Conservation (phyloP, 1,140 invertebrate species). For the Marisa cornuarietis region DNA sequence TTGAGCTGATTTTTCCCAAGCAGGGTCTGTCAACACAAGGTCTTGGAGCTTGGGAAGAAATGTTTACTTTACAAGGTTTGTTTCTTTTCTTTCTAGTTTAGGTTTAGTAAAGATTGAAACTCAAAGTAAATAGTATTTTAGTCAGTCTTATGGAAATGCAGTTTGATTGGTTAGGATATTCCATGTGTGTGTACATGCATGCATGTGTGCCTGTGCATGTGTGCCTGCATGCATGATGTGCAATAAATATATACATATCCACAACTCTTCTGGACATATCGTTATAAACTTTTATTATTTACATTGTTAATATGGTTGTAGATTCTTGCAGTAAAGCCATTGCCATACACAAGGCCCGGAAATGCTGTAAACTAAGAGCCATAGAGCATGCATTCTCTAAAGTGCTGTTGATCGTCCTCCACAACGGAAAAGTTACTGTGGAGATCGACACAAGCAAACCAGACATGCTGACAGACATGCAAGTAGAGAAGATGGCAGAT, state of each 20-base stretch:
- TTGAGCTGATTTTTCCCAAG: slow-evolving; percentile 35
- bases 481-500: slow-evolving; percentile 31
- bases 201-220: not conserved
- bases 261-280: no score
- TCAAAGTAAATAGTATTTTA: no score
- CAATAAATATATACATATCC: not conserved
- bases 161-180: not conserved
- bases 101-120: not conserved
- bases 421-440: slow-evolving; percentile 53
- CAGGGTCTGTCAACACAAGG: slow-evolving; percentile 45
- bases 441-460: slow-evolving; percentile 53
- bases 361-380: slow-evolving; percentile 47
- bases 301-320: slow-evolving; percentile 17
- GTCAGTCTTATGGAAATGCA: not conserved
- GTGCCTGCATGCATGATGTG: not conserved
- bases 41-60: slow-evolving; percentile 48
- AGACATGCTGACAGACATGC: slow-evolving; percentile 32
- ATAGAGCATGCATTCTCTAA: slow-evolving; percentile 57
- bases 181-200: no score
- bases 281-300: not conserved
- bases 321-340: slow-evolving; percentile 42
- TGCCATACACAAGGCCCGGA: slow-evolving; percentile 47
- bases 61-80: slow-evolving; percentile 35
- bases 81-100: not conserved
- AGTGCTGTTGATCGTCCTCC: slow-evolving; percentile 48